phyloP scores from a whole-genome alignment of 2,113 vertebrate species.

The Microcebus jonahi region DNA sequence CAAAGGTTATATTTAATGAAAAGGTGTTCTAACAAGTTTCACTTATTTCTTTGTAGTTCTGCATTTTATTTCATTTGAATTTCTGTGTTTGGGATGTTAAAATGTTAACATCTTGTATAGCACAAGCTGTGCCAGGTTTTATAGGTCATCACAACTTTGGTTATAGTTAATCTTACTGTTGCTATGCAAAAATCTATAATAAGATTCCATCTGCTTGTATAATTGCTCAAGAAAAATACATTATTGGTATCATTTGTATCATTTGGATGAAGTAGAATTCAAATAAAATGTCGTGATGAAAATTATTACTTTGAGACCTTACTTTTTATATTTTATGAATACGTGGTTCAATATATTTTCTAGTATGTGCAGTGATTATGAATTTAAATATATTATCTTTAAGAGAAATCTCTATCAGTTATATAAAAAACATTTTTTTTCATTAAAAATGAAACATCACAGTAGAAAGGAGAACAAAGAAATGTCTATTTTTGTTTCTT shows the following conservation, averaged over 20 bases:
- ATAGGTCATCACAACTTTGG: constrained; percentile 66
- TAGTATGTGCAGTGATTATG: background rate
- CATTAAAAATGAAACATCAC: background rate
- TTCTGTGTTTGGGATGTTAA: constrained; percentile 59
- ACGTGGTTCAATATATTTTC: constrained; percentile 3
- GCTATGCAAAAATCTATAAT: constrained; percentile 52
- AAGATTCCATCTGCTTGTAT: constrained; percentile 63
- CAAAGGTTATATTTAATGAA: constrained; percentile 53
- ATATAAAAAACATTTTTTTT: background rate
- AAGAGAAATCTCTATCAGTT: background rate
- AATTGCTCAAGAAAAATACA: constrained; percentile 59
- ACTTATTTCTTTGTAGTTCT: background rate
- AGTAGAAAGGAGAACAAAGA: background rate
- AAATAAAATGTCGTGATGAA: constrained; percentile 46
- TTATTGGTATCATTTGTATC: constrained; percentile 17
- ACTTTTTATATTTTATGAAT: constrained; percentile 56
- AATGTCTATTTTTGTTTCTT: background rate
- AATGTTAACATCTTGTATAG: constrained; percentile 59
- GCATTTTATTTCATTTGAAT: constrained; percentile 32
- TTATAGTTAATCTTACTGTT: constrained; percentile 59
- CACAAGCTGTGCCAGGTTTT: constrained; percentile 53
- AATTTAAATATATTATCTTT: background rate
- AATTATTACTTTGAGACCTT: constrained; percentile 3
- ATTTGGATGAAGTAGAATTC: constrained; percentile 42
- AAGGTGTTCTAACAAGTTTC: background rate